These are phyloP conservation scores for Drosophila ananassae DNA, from an alignment of 1,140 invertebrate genomes.

Conservation along the genomic window DNA sequence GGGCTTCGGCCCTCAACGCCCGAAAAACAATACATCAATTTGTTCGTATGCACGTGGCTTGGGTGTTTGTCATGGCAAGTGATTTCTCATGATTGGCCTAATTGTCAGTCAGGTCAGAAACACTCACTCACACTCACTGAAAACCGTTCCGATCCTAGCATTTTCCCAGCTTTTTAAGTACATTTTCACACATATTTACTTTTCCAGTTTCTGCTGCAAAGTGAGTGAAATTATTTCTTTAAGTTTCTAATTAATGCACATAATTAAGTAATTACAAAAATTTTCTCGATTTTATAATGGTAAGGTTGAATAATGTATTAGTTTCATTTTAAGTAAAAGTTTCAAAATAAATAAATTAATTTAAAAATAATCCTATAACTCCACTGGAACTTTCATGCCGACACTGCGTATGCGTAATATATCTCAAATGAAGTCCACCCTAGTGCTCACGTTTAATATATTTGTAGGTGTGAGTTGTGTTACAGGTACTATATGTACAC, in stretches of 20 bases:
- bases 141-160: conserved; percentile 15
- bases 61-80: conserved; percentile 45
- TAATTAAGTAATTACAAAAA: not conserved
- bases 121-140: conserved; percentile 15
- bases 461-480: not conserved
- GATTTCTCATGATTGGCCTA: conserved; percentile 71
- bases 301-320: not conserved
- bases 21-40: conserved; percentile 75
- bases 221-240: conserved; percentile 1
- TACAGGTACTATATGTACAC: conserved; percentile 31
- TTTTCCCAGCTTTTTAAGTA: conserved; percentile 5
- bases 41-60: conserved; percentile 54
- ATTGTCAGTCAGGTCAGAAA: conserved; percentile 70
- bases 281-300: not conserved
- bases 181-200: conserved; percentile 7
- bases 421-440: conserved; percentile 2
- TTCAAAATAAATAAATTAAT: not conserved
- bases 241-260: not conserved
- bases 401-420: conserved; percentile 13
- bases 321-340: not conserved
- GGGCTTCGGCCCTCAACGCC: conserved; percentile 13
- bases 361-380: not conserved
- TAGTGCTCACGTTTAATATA: not conserved
- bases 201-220: not conserved
- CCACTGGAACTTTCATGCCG: conserved; percentile 5